Base-by-base conservation (phyloP, 2,797 vertebrate species). In the Spea hammondii region DNA sequence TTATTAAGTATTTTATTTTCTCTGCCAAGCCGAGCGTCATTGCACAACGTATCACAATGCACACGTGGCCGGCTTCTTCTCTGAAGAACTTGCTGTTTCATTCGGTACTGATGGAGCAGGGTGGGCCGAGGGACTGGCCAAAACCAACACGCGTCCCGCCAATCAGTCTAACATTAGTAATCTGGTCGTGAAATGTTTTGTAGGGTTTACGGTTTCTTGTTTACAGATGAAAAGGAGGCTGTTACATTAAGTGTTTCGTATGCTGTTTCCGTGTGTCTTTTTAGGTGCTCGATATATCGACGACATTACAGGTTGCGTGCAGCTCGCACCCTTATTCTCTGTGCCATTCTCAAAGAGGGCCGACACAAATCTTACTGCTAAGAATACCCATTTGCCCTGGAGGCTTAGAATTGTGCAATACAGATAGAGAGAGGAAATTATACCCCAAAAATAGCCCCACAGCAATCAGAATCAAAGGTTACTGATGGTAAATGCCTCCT, bases 181-280 rank as follows among this genome's bases (percentile, higher is more conserved):
- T 53, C 65, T 48, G 14, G 60, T 62, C 45, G n/a, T 60, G 9
- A 65, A 50, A 59, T 46, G 11, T 72, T 70, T 76, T 64, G 67
- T 66, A 60, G 73, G 68, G 68, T 51, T 68, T 74, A 78, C 49
- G 59, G 65, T 69, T 74, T 65, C 55, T 78, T 78, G 80, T 77
- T 82, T 82, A 77, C 80, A 82, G 75, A 66, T 73, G 64, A 73
- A 69, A 76, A 76, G 50, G 54, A 70, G 75, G 65, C 65, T 50
- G 70, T 82, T 76, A 72, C 74, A 72, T 60, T 73, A 57, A 69
- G 75, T 77, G 65, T 82, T 74, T 9, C 59, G 64, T 77, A 65
- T 74, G 50, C 48, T 77, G 51, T 77, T 65, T 69, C 32, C 72
- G 70, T 74, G 64, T 65, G 70, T 82, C 65, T 77, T 45, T 74